Evolutionary conservation across 2,113 vertebrate species (phyloP).

Genomic region (Pelvicachromis taeniatus): DNA sequence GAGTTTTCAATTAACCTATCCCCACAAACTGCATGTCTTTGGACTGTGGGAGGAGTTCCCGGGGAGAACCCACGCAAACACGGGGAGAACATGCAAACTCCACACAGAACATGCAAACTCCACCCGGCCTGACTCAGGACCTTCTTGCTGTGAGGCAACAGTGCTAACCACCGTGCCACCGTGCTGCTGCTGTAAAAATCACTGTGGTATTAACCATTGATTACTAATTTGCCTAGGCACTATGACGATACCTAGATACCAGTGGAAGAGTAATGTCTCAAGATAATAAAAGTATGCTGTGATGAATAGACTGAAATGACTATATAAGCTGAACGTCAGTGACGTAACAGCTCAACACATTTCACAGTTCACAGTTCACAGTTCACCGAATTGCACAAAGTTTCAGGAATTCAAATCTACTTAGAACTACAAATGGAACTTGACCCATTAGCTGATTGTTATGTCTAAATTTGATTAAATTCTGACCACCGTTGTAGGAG

Average conservation of each 20-base stretch:
- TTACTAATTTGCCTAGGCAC: neutral
- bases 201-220: neutral
- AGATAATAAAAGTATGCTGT: neutral
- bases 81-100: too few species aligned
- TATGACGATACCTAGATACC: neutral
- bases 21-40: too few species aligned
- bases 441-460: neutral
- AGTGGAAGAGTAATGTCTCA: neutral
- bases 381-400: neutral
- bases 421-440: neutral
- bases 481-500: too few species aligned
- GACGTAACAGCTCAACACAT: neutral
- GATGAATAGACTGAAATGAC: neutral
- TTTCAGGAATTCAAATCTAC: neutral
- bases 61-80: too few species aligned
- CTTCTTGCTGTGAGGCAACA: too few species aligned
- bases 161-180: too few species aligned
- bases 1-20: too few species aligned
- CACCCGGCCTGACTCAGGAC: too few species aligned
- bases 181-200: too few species aligned
- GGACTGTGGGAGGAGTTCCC: too few species aligned
- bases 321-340: neutral
- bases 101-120: too few species aligned
- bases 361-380: neutral
- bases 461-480: too few species aligned